Percentiles rank a stretch among this genome's conserved stretches.
phyloP scores from a whole-genome alignment of 2,797 vertebrate species.

The Erpetoichthys calabaricus region DNA sequence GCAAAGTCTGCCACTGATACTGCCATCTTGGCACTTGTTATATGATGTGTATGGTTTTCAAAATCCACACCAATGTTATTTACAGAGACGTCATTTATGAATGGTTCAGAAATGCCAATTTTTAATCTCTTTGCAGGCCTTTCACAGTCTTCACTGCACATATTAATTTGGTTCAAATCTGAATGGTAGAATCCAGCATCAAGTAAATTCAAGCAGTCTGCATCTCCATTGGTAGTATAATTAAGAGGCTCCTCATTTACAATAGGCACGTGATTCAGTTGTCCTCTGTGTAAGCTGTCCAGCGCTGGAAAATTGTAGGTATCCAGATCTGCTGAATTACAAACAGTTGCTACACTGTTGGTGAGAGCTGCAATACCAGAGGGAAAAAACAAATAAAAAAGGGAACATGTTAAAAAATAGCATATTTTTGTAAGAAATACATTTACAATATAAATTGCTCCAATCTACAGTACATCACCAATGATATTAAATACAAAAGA shows the following conservation, averaged over 20 bases:
- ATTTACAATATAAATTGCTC: too few species aligned
- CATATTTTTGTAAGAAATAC: too few species aligned
- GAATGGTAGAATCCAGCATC: slow-evolving; percentile 91
- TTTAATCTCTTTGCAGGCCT: slow-evolving; percentile 86
- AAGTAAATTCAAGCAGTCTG: slow-evolving; percentile 86
- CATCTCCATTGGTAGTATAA: slow-evolving; percentile 70
- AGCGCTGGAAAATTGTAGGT: slow-evolving; percentile 69
- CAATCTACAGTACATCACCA: too few species aligned
- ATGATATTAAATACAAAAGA: too few species aligned
- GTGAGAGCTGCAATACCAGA: slow-evolving; percentile 62
- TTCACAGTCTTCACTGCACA: slow-evolving; percentile 81
- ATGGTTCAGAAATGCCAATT: slow-evolving; percentile 82
- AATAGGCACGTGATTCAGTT: slow-evolving; percentile 67
- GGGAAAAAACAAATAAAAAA: slow-evolving; percentile 7
- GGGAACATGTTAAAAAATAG: too few species aligned
- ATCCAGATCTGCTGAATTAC: slow-evolving; percentile 72
- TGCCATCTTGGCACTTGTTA: slow-evolving; percentile 92
- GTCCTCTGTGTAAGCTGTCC: slow-evolving; percentile 70
- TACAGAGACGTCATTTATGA: slow-evolving; percentile 82
- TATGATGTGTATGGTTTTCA: slow-evolving; percentile 72
- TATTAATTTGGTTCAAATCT: slow-evolving; percentile 64
- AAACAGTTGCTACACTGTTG: slow-evolving; percentile 77
- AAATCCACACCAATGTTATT: slow-evolving; percentile 85
- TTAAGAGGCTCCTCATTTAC: slow-evolving; percentile 70
- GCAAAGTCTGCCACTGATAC: slow-evolving; percentile 93